Evolutionary conservation across 2,113 vertebrate genomes (phyloP), one percentile per base, ranked within the genome.

Genomic region (Menura novaehollandiae): DNA sequence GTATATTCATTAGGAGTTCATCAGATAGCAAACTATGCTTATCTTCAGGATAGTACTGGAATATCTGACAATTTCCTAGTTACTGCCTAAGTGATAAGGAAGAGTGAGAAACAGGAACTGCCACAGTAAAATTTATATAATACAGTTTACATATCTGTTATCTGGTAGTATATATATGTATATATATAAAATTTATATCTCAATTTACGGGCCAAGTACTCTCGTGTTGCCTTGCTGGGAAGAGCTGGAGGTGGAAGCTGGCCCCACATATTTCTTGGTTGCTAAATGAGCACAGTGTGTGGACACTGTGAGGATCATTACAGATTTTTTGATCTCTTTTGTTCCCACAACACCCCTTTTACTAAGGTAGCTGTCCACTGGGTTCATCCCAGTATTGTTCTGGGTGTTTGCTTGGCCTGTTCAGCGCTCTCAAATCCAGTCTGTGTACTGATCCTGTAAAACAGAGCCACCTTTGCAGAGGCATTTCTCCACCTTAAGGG

Each of bases 1-100:
- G 69, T 77, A 95, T 97, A 90, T 97, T 98, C 96, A 98, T 98
- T 97, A 94, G 91, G 91, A 95, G 73, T 98, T 97, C 92, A 93
- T 64, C 94, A 91, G 84, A 83, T 94, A 88, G 6, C 69, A 89
- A 67, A 79, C 88, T 76, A 9, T 23, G 35, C 85, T 93, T 96
- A 71, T 84, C 86, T 90, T 86, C 69, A 81, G 74, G 41, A 85
- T 93, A 75, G 49, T 60, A 51, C 33, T 85, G 56, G 49, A 84
- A 74, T 94, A 85, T 91, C 76, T 88, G 74, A 82, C 63, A 62
- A 46, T 89, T 95, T 93, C 47, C 56, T 83, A 49, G 51, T 62
- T 94, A 68, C 10, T 95, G 49, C 62, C 62, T 63, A 53, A 96
- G 37, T 56, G 67, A 71, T 95, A 92, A 93, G 39, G 52, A 75